Conservation (phyloP, 2,888 invertebrate species). For the Parnassius glacialis region DNA sequence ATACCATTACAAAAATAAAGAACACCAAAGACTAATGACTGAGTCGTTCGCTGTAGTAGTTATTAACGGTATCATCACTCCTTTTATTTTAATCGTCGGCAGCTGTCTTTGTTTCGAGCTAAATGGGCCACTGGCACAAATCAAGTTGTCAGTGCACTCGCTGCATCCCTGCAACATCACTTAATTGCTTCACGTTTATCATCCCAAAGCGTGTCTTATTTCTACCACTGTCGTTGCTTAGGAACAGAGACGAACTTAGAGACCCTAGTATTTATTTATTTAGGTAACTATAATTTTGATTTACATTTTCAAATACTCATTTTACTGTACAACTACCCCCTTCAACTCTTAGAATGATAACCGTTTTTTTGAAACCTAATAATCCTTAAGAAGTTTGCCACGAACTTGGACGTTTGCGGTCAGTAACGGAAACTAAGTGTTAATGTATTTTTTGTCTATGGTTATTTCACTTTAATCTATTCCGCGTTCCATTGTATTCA, state of each 20-base stretch:
- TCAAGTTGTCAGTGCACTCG: conserved; percentile 22
- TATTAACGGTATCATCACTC: conserved; percentile 1
- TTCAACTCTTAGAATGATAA: too few species aligned
- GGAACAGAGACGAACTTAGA: conserved; percentile 19
- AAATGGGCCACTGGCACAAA: conserved; percentile 27
- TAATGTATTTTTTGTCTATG: neutral
- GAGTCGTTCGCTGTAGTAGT: conserved; percentile 1
- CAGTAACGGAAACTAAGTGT: neutral
- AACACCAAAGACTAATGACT: conserved; percentile 17
- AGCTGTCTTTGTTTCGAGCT: conserved; percentile 13
- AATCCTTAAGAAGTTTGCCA: too few species aligned
- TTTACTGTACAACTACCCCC: too few species aligned
- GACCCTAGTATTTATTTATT: neutral
- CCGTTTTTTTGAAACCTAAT: too few species aligned
- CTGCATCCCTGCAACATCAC: conserved; percentile 19
- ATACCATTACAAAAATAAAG: neutral
- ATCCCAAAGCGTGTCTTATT: conserved; percentile 14
- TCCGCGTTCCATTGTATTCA: conserved; percentile 8
- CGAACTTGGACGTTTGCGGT: too few species aligned
- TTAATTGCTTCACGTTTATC: conserved; percentile 26
- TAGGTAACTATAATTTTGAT: too few species aligned
- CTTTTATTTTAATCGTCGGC: conserved; percentile 12
- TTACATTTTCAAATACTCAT: too few species aligned
- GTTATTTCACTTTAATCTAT: conserved; percentile 7
- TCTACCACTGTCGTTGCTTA: conserved; percentile 1